Evolutionary conservation across 1,140 invertebrate species (phyloP).

Genomic region (Araneus ventricosus): DNA sequence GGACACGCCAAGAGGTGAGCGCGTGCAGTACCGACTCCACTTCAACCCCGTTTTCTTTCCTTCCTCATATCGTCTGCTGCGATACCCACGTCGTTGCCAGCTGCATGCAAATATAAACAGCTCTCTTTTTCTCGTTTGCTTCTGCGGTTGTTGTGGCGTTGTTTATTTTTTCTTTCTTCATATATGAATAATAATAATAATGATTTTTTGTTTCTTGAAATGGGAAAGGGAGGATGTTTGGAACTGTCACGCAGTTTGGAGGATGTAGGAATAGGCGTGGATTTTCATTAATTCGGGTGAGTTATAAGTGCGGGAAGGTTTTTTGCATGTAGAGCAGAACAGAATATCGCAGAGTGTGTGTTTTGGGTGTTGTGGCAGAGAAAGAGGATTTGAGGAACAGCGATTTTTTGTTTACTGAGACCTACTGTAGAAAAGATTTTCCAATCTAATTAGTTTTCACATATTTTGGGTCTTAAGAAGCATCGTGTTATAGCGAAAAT

Average conservation of each 20-base stretch:
- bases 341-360: no score
- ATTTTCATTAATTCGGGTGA: background rate
- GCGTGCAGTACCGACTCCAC: constrained; percentile 61
- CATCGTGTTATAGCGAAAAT: no score
- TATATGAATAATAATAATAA: constrained; percentile 9
- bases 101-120: constrained; percentile 56
- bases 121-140: background rate
- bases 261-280: background rate
- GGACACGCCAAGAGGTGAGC: constrained; percentile 66
- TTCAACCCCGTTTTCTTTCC: constrained; percentile 23
- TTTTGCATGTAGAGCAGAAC: no score
- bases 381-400: no score
- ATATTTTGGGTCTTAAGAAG: no score
- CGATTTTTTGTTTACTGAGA: no score
- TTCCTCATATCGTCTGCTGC: background rate
- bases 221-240: constrained; percentile 8
- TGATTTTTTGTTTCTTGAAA: background rate
- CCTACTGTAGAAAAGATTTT: no score
- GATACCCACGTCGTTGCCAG: constrained; percentile 4
- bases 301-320: no score
- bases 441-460: no score
- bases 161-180: background rate
- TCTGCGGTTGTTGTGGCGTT: background rate
- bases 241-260: background rate
- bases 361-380: no score